These are phyloP conservation scores for Semicossyphus pulcher DNA, from an alignment of 2,113 vertebrate species.

Conservation along the genomic window DNA sequence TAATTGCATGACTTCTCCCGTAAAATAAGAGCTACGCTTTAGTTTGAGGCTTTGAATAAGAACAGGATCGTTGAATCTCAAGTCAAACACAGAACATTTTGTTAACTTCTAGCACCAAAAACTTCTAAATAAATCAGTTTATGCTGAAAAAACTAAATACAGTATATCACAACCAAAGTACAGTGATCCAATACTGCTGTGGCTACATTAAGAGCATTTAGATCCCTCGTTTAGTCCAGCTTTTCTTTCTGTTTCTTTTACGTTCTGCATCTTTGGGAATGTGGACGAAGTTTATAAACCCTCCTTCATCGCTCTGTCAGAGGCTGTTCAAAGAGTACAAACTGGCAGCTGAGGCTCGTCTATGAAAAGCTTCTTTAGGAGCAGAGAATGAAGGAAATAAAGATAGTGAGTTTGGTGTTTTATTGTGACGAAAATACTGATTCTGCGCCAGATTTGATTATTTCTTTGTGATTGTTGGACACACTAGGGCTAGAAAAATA, in stretches of 20 bases:
- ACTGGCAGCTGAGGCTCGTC: slow-evolving; percentile 7
- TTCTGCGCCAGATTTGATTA: too few species aligned
- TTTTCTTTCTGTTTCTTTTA: too few species aligned
- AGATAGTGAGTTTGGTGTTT: not conserved
- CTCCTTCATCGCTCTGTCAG: not conserved
- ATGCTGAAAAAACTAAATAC: not conserved
- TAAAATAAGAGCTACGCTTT: not conserved
- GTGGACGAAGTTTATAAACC: slow-evolving; percentile 33
- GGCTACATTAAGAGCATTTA: slow-evolving; percentile 31
- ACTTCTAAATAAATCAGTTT: slow-evolving; percentile 33
- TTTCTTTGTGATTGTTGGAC: too few species aligned
- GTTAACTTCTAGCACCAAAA: slow-evolving; percentile 49
- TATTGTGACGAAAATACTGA: too few species aligned
- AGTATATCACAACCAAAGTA: slow-evolving; percentile 10
- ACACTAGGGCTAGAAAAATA: too few species aligned
- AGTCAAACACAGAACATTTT: not conserved
- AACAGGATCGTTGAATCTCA: slow-evolving; percentile 7
- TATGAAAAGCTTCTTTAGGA: not conserved
- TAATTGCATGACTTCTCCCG: not conserved
- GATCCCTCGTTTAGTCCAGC: not conserved
- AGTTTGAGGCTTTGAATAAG: slow-evolving; percentile 39
- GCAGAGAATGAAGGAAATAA: not conserved
- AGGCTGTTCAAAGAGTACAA: not conserved
- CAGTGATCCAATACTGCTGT: slow-evolving; percentile 24
- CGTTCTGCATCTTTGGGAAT: slow-evolving; percentile 20